Conservation (phyloP, 2,113 vertebrate species). For the Epinephelus moara region DNA sequence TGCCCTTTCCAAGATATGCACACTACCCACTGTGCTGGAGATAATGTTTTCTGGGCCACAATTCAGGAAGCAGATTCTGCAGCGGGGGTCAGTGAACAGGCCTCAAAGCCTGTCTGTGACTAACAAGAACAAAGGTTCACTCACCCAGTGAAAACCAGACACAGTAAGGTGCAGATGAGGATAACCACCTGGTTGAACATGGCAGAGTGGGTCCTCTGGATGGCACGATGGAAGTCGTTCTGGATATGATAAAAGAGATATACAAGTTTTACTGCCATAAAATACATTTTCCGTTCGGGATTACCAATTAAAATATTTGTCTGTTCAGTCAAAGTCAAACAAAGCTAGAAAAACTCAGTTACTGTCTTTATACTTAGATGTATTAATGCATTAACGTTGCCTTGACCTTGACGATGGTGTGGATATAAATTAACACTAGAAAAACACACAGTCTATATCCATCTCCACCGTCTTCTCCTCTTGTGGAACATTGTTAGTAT, state of each 20-base stretch:
- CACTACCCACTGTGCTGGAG: neutral
- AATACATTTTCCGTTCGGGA: neutral
- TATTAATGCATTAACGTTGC: neutral
- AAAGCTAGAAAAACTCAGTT: neutral
- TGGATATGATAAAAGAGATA: slow-evolving; percentile 61
- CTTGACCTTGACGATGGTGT: neutral
- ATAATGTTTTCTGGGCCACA: neutral
- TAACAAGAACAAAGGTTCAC: slow-evolving; percentile 39
- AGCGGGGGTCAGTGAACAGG: neutral
- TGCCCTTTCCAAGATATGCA: neutral
- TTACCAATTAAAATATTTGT: neutral
- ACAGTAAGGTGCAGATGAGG: slow-evolving; percentile 97
- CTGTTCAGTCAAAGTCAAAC: neutral
- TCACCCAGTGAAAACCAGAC: slow-evolving; percentile 98
- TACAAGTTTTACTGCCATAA: neutral
- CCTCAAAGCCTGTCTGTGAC: neutral
- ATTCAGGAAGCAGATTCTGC: neutral
- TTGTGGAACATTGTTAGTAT: neutral
- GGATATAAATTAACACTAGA: neutral
- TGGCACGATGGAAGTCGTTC: slow-evolving; percentile 98
- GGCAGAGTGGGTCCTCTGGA: slow-evolving; percentile 95
- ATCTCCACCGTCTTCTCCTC: neutral
- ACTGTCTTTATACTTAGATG: neutral
- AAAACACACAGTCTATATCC: neutral
- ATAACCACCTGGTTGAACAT: slow-evolving; percentile 99